Evolutionary conservation across 2,888 invertebrate species (phyloP), one percentile per base, ranked within the genome.

Genomic region (Physocephala rufipes): DNA sequence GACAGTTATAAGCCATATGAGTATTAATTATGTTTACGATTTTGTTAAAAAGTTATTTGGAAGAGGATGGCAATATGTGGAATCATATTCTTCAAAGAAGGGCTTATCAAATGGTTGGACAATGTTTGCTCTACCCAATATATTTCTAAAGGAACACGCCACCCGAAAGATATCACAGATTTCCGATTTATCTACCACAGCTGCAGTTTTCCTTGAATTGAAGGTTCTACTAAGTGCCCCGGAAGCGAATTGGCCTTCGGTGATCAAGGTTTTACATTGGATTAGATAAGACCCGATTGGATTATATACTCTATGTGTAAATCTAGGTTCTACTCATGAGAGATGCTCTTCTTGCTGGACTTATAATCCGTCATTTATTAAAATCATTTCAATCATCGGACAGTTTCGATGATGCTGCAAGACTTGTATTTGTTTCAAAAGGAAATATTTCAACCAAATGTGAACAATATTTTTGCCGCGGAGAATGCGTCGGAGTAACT

Each of bases 191-290:
- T 85, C 89, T 0, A 86, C 89, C 13, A 89, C 89, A 74, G 89
- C 90, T 2, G 90, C 90, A 2, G 87, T 93, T 15, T 90, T 91
- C 0, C 82, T 94, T 70, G 94, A 94, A 77, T 81, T 94, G 36
- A 89, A 89, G 62, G 92, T 94, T 0, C 80, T 94, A 49, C 82
- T 93, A 69, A 90, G 91, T 0, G 93, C 93, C 78, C 94, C 94
- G 0, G 93, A 93, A 79, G 91, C 93, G 0, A 91, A 91, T 67
- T 94, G 94, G 94, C 87, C 91, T 0, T 88, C 91, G 74, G 83
- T 94, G 26, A 87, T 94, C 0, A 93, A 93, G 88, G 93, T 93
- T 9, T 51, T 49, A n/a, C 28, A 7, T 19, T 19, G 9, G 9
- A 36, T 36, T 4, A 36, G 36, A 36, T 36, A 36, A 4, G 36